These are phyloP conservation scores for Nemotelus pantherinus DNA, from an alignment of 2,888 invertebrate genomes.

Conservation along the genomic window DNA sequence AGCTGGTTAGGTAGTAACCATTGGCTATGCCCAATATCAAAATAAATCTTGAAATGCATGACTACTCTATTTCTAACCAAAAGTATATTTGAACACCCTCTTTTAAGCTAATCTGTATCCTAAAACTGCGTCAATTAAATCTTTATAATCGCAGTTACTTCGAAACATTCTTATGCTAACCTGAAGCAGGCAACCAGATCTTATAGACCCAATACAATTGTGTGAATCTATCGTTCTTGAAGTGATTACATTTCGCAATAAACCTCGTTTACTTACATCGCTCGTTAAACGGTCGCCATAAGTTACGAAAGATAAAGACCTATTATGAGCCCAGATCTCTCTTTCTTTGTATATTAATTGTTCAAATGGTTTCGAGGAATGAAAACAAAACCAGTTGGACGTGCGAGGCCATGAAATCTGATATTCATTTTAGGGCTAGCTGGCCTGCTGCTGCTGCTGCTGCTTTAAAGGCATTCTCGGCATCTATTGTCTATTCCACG, in stretches of 20 bases:
- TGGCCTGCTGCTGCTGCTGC: background rate
- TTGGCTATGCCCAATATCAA: no score
- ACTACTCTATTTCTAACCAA: no score
- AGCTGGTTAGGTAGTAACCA: no score
- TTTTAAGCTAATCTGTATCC: no score
- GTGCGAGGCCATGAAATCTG: slow-evolving; percentile 26
- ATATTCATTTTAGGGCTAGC: slow-evolving; percentile 10
- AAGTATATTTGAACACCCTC: no score
- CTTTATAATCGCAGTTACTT: no score
- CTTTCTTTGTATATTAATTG: slow-evolving; percentile 1
- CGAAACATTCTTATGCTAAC: no score
- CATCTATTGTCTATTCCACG: slow-evolving; percentile 13
- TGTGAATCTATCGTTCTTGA: background rate
- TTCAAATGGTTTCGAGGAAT: background rate
- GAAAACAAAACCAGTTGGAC: background rate
- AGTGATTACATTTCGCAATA: slow-evolving; percentile 4
- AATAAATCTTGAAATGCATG: no score
- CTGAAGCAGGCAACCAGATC: no score
- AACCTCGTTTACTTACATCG: background rate
- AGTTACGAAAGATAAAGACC: background rate
- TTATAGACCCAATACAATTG: no score
- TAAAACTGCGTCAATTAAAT: no score
- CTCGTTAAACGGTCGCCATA: no score
- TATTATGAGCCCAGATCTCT: background rate
- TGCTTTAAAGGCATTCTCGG: background rate